Evolutionary conservation across 2,797 vertebrate genomes (phyloP).

Genomic region (Centropyge bicolor): DNA sequence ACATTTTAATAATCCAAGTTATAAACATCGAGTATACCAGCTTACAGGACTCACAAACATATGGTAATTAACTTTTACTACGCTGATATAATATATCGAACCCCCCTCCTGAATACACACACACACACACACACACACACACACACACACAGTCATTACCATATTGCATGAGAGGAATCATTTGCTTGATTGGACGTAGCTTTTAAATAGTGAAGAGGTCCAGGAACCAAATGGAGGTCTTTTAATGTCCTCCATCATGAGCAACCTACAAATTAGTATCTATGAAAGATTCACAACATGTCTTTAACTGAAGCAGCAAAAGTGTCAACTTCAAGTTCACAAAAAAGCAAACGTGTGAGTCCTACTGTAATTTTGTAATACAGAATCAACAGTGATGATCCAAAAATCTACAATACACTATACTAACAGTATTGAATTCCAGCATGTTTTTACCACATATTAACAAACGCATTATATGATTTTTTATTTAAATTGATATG

Average conservation of each 20-base stretch:
- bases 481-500: neutral
- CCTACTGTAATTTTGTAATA: neutral
- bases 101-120: constrained; percentile 42
- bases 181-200: constrained; percentile 97
- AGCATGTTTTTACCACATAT: neutral
- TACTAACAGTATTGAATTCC: neutral
- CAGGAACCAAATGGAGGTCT: constrained; percentile 57
- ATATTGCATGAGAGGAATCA: constrained; percentile 94
- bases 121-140: constrained; percentile 30
- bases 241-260: constrained; percentile 61
- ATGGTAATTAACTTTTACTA: constrained; percentile 98
- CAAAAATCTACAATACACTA: neutral
- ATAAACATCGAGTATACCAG: constrained; percentile 96
- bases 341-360: neutral
- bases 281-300: constrained; percentile 48
- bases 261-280: constrained; percentile 60
- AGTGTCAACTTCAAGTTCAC: constrained; percentile 1
- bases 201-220: constrained; percentile 87
- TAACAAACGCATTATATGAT: neutral
- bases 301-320: constrained; percentile 19
- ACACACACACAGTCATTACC: constrained; percentile 81
- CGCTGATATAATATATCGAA: constrained; percentile 90
- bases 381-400: neutral
- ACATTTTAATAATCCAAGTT: constrained; percentile 97
- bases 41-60: constrained; percentile 95